phyloP scores from a whole-genome alignment of 1,140 invertebrate genomes.

The Elymnias hypermnestra region DNA sequence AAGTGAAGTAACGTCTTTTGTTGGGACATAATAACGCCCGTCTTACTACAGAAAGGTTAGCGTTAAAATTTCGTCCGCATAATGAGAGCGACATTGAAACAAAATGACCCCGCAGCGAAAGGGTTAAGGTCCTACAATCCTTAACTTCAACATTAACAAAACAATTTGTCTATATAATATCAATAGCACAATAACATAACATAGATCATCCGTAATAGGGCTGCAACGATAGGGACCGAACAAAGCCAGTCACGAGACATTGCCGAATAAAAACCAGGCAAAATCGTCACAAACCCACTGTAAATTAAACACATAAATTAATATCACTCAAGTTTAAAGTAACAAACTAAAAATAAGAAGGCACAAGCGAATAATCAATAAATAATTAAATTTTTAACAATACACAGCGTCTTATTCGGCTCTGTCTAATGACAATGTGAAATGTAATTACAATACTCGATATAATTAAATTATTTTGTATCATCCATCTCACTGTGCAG shows the following conservation, averaged over 20 bases:
- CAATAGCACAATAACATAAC: conserved; percentile 55
- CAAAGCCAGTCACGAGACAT: conserved; percentile 57
- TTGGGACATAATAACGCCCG: too few species aligned
- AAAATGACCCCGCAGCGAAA: too few species aligned
- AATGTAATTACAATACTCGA: conserved; percentile 64
- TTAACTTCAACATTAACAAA: conserved; percentile 52
- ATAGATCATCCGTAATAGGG: conserved; percentile 40
- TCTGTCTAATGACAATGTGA: conserved; percentile 56
- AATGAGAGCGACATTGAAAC: too few species aligned
- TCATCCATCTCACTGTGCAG: conserved; percentile 71
- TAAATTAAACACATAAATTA: conserved; percentile 68
- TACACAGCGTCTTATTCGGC: conserved; percentile 52
- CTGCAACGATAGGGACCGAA: conserved; percentile 55
- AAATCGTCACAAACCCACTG: conserved; percentile 35
- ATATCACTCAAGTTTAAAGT: conserved; percentile 60
- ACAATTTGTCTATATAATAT: conserved; percentile 61
- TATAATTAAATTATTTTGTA: conserved; percentile 72
- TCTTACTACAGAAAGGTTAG: too few species aligned
- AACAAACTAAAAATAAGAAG: conserved; percentile 66
- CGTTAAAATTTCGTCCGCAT: too few species aligned
- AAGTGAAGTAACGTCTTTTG: too few species aligned
- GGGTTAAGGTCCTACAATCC: conserved; percentile 51
- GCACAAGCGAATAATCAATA: conserved; percentile 65
- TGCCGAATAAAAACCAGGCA: conserved; percentile 48
- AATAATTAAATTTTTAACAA: conserved; percentile 55